phyloP scores from a whole-genome alignment of 2,113 vertebrate genomes.

The Sarotherodon lohbergeri region DNA sequence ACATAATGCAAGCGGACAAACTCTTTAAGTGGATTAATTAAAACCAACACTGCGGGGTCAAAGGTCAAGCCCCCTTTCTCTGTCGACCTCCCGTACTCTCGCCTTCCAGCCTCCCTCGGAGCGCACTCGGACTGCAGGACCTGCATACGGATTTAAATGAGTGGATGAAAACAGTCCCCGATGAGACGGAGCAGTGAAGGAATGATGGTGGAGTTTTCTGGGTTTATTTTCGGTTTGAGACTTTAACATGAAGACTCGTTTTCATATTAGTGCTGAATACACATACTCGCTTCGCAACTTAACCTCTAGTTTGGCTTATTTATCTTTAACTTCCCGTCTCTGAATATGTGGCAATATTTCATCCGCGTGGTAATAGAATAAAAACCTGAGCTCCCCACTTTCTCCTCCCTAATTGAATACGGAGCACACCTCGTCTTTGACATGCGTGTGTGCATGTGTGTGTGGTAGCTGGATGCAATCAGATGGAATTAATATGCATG shows the following conservation, averaged over 20 bases:
- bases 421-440: conserved; percentile 46
- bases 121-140: background rate
- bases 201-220: background rate
- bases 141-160: background rate
- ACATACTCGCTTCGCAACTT: background rate
- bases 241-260: background rate
- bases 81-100: background rate
- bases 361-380: conserved; percentile 41
- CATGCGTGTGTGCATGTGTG: background rate
- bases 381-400: conserved; percentile 23
- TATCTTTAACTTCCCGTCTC: background rate
- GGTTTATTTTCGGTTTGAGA: background rate
- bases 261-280: background rate
- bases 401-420: conserved; percentile 53
- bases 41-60: conserved; percentile 53
- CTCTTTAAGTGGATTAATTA: conserved; percentile 62
- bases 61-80: conserved; percentile 40
- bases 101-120: background rate
- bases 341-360: background rate
- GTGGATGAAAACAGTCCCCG: background rate
- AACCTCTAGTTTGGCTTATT: background rate
- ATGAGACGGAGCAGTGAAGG: background rate
- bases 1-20: conserved; percentile 11
- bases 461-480: conserved; percentile 60
- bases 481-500: conserved; percentile 72